Evolutionary conservation across 2,797 vertebrate genomes (phyloP).

Genomic region (Pangasius sanitwongsei): DNA sequence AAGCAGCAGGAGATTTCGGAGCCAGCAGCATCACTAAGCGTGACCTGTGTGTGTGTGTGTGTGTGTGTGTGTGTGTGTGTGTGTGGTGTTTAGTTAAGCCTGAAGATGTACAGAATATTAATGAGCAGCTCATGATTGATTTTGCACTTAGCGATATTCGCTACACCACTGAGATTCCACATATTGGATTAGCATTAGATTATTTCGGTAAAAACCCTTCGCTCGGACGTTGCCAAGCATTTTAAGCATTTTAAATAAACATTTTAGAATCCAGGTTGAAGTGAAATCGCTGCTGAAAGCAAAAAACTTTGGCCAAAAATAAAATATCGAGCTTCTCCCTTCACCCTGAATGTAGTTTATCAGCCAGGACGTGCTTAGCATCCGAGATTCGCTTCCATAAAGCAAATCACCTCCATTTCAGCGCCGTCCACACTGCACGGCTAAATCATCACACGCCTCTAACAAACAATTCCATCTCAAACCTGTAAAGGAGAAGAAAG

Average conservation of each 20-base stretch:
- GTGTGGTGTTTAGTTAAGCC: conserved; percentile 34
- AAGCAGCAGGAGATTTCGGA: conserved; percentile 36
- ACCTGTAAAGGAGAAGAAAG: background rate
- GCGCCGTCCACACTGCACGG: background rate
- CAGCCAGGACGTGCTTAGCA: background rate
- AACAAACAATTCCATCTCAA: background rate
- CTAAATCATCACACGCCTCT: background rate
- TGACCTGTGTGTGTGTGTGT: conserved; percentile 10
- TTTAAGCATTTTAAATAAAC: background rate
- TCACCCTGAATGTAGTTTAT: no score
- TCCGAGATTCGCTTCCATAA: background rate
- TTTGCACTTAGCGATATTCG: conserved; percentile 33
- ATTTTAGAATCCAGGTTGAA: background rate
- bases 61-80: background rate
- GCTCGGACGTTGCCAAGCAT: background rate
- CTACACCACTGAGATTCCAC: conserved; percentile 9
- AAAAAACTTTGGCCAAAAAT: background rate
- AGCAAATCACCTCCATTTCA: background rate
- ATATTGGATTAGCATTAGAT: background rate
- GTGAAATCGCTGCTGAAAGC: background rate
- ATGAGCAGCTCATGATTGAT: conserved; percentile 6
- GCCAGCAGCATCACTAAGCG: conserved; percentile 10
- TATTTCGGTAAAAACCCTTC: background rate
- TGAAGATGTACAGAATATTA: conserved; percentile 32
- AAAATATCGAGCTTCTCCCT: background rate